Evolutionary conservation across 2,888 invertebrate species (phyloP), one percentile per base, ranked within the genome.

Genomic region (Acheta domesticus): DNA sequence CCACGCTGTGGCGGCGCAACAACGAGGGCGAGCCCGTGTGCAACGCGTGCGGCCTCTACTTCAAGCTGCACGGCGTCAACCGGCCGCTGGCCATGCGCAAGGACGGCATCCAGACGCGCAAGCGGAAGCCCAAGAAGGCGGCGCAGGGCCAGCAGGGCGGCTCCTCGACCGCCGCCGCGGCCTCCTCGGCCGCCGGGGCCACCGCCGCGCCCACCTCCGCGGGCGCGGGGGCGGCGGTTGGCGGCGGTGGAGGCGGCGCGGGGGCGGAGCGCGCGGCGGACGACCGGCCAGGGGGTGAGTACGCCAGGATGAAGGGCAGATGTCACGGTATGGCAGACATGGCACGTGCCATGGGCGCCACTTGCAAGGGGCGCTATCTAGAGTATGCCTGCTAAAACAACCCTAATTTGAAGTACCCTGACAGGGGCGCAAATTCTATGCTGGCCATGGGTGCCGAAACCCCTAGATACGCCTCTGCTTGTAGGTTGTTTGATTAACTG

Each of bases 21-120:
- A 94, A 97, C 88, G 96, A 97, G 86, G 99, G 99, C 77, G 98
- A 99, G 87, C 98, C 99, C 0, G 99, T 99, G 75, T 99, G 99
- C 90, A 98, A 99, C 89, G 98, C 98, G 19, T 98, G 98, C 87
- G 98, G 98, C 0, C 91, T 98, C 78, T 98, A 98, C 89, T 98
- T 93, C 89, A 98, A 98, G 87, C 90, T 98, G 83, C 98, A 98
- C 87, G 95, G 95, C 82, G 95, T 97, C 80, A 96, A 96, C 88
- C 85, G 98, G 83, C 98, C 98, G 2, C 86, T 96, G 84, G 96
- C 97, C 23, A 98, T 98, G 97, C 92, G 97, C 83, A 98, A 98
- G 86, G 97, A 98, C 85, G 97, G 97, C 80, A 97, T 98, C 82
- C 98, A 97, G 88, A 98, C 98, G 75, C 90, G 98, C 83, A 98